Evolutionary conservation across 2,888 invertebrate genomes (phyloP).

Genomic region (Lasioglossum figueresi): DNA sequence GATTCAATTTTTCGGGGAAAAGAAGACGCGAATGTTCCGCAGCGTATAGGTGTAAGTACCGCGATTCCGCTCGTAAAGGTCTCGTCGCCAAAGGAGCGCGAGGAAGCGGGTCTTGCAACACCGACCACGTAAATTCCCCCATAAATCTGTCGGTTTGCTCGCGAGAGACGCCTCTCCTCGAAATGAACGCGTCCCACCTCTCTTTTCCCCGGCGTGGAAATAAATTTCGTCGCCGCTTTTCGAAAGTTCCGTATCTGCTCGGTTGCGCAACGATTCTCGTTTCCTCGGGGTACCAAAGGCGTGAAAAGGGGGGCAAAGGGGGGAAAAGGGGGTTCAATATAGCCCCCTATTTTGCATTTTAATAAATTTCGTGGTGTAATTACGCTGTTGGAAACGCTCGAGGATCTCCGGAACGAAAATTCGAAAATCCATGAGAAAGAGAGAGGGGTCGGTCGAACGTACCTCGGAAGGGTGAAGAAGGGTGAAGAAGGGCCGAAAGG

Average conservation of each 20-base stretch:
- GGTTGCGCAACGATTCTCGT: conserved; percentile 34
- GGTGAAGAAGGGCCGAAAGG: not conserved
- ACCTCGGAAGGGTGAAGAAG: not conserved
- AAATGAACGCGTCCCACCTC: conserved; percentile 14
- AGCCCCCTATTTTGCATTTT: conserved; percentile 33
- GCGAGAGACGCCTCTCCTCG: conserved; percentile 19
- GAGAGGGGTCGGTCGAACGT: not conserved
- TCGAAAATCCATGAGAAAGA: not conserved
- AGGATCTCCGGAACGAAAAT: not conserved
- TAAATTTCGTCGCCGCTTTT: conserved; percentile 47
- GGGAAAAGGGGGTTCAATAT: conserved; percentile 27
- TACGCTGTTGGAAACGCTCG: conserved; percentile 26
- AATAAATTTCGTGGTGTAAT: conserved; percentile 60
- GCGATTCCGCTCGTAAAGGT: conserved; percentile 30
- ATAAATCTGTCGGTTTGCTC: conserved; percentile 33
- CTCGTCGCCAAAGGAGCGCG: not conserved
- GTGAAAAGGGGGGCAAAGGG: not conserved
- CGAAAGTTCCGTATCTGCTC: conserved; percentile 23
- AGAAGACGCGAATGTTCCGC: not conserved
- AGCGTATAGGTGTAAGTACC: not conserved
- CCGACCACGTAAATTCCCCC: conserved; percentile 32
- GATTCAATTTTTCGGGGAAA: not conserved
- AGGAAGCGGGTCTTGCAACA: conserved; percentile 35
- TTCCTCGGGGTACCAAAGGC: not conserved
- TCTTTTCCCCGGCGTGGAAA: conserved; percentile 17